Base-by-base conservation (phyloP, 2,888 invertebrate species). In the Diadromus collaris region DNA sequence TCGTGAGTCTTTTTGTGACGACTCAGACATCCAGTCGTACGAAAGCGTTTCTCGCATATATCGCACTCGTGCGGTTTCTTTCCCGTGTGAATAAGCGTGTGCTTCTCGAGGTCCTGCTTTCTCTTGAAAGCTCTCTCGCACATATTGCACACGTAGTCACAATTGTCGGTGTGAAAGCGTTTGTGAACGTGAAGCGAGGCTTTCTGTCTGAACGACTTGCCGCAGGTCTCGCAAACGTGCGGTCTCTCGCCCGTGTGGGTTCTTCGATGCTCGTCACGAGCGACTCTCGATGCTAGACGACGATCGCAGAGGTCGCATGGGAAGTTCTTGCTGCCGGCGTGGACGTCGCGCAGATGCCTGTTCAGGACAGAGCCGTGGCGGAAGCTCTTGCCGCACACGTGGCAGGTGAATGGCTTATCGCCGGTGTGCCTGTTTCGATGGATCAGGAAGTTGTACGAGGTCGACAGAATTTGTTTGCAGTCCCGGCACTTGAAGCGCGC, bases 391-490 rank as follows among this genome's bases (percentile, higher is more conserved):
- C 85, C 86, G 80, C 91, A 91, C 3, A 85, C 67, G 6, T 82
- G 79, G 80, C 90, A 90, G 0, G 78, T 80, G 67, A 85, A 88
- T 0, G 87, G 88, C 29, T 84, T 84, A 44, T 87, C 85, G 6
- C 84, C 83, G 0, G 85, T 85, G 68, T 89, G 89, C n/a, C 82
- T 86, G 16, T 83, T 83, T 1, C 78, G 79, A 71, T 88, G 88
- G 16, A 78, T 79, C 16, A 84, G 34, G 19, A 87, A 85, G 76
- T 87, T 94, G 88, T 94, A 94, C 6, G 93, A 88, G 0, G 94
- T 93, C 79, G 93, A 92, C n/a, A 94, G 88, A 73, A 91, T 91
- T 86, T 93, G 93, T 0, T 92, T 92, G 86, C 94, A 95, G 7
- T 91, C 88, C 32, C 88, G 90, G 85, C 94, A 94, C 68, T 91